Base-by-base conservation (phyloP, 1,140 invertebrate species). In the Lordiphosa mommai region DNA sequence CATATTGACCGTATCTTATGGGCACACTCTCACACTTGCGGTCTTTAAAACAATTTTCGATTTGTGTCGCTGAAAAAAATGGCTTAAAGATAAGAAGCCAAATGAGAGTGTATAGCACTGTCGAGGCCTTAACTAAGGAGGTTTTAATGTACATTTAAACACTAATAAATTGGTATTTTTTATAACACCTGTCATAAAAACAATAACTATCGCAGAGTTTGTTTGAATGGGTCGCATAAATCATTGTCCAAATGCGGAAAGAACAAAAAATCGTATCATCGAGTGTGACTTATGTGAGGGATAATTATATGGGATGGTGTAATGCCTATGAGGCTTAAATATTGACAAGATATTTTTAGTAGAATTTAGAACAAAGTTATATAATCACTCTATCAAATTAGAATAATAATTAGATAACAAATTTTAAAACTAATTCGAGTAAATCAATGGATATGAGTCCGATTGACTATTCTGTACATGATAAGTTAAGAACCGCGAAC, bases 131-230 rank as follows among this genome's bases (percentile, higher is more conserved):
- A 63, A 33, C 50, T 84, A 84, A 82, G 67, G 48, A 72, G 67
- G 61, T 76, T 82, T 84, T 82, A 82, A 82, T 82, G 76, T 68
- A 68, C 71, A 76, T 82, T 82, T 82, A 82, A 82, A 64, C 71
- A 84, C 58, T 61, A 55, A 47, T 71, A 82, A 80, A 82, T 84
- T 76, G 76, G 55, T 64, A 82, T 76, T 68, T 82, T 82, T 84
- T 64, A 84, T 72, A 82, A 77, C 76, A 82, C 76, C 67, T 67
- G 67, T 40, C 77, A 77, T 82, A 84, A 82, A 80, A 48, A 36
- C 41, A 41, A 38, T 44, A 56, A 33, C 55, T 51, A 43, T 16
- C 23, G 23, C 23, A 27, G 6, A 27, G 23, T 27, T 4, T 27
- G 23, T 27, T 27, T 27, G 23, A 27, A 27, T 27, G 23, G 23